Percentiles rank a stretch among this genome's conserved stretches.
Evolutionary conservation across 2,113 vertebrate genomes (phyloP).

Genomic region (Mola mola): DNA sequence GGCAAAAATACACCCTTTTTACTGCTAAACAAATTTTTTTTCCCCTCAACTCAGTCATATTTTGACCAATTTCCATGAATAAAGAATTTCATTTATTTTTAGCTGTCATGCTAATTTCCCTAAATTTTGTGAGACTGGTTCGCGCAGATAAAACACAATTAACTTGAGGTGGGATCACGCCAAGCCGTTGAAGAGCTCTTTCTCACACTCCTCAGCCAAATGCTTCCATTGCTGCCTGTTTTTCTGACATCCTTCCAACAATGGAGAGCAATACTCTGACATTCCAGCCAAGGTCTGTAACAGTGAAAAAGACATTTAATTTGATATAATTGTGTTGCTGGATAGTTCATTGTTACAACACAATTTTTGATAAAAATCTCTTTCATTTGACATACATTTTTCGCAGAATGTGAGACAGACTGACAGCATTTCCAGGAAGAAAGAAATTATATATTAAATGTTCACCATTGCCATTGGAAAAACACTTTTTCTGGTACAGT

Average conservation of each 20-base stretch:
- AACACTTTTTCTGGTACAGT: too few species aligned
- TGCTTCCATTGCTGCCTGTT: slow-evolving; percentile 94
- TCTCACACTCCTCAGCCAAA: slow-evolving; percentile 90
- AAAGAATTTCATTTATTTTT: neutral
- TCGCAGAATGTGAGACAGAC: too few species aligned
- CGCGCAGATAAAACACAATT: neutral
- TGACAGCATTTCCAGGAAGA: neutral
- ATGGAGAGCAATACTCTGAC: slow-evolving; percentile 89
- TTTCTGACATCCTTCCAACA: slow-evolving; percentile 93
- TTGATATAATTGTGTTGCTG: neutral
- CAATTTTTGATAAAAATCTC: too few species aligned
- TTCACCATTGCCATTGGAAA: too few species aligned
- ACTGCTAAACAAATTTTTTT: too few species aligned
- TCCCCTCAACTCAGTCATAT: too few species aligned
- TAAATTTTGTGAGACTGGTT: slow-evolving; percentile 33
- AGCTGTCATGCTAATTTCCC: slow-evolving; percentile 19
- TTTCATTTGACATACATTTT: too few species aligned
- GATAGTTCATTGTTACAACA: too few species aligned
- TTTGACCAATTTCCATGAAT: too few species aligned
- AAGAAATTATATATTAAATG: too few species aligned
- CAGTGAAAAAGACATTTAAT: slow-evolving; percentile 15
- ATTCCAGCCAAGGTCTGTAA: slow-evolving; percentile 88
- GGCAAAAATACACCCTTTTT: too few species aligned
- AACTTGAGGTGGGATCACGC: slow-evolving; percentile 62
- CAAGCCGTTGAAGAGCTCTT: slow-evolving; percentile 83